These are phyloP conservation scores for Lethrus apterus DNA, from an alignment of 1,140 invertebrate genomes.

Conservation along the genomic window DNA sequence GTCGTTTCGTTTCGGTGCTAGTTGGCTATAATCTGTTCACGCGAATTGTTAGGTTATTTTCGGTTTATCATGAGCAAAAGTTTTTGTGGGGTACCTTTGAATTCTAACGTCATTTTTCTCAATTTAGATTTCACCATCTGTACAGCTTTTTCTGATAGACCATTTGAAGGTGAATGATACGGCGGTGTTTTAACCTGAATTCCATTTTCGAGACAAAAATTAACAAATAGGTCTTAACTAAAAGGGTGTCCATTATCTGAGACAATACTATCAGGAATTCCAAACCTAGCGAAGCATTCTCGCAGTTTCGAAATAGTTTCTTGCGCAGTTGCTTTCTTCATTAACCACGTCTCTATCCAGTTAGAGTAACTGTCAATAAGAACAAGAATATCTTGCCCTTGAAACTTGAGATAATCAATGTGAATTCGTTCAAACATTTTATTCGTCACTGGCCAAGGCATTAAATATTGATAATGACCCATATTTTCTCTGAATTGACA, in stretches of 20 bases:
- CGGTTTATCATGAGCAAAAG: too few species aligned
- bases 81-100: too few species aligned
- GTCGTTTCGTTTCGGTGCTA: too few species aligned
- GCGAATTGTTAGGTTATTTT: too few species aligned
- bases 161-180: too few species aligned
- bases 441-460: constrained; percentile 8
- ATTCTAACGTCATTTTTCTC: too few species aligned
- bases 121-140: too few species aligned
- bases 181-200: too few species aligned
- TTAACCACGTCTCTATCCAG: constrained; percentile 10
- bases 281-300: neutral
- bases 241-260: constrained; percentile 9
- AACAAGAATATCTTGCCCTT: constrained; percentile 4
- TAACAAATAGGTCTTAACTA: too few species aligned
- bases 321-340: constrained; percentile 3
- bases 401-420: constrained; percentile 12
- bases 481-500: constrained; percentile 10
- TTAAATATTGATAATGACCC: neutral
- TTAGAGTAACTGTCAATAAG: constrained; percentile 5
- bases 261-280: neutral
- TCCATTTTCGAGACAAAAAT: too few species aligned
- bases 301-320: constrained; percentile 1
- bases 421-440: constrained; percentile 8
- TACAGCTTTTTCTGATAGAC: too few species aligned
- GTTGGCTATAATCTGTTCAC: too few species aligned